Conservation (phyloP, 1,140 invertebrate species). For the Anastrepha obliqua region DNA sequence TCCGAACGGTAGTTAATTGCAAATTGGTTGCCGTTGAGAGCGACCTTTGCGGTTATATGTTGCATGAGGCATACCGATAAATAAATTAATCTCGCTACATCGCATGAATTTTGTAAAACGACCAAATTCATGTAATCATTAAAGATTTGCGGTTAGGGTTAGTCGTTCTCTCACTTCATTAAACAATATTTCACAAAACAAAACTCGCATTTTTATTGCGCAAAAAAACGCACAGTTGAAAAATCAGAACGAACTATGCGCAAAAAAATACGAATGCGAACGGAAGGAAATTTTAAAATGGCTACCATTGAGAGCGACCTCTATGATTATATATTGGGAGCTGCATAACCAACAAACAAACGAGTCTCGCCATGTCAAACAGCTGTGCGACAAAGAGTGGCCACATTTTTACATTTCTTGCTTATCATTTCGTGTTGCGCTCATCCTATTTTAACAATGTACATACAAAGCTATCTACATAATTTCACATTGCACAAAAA, state of each 20-base stretch:
- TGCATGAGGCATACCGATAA: background rate
- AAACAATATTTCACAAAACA: no score
- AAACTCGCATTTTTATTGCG: no score
- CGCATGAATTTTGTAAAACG: background rate
- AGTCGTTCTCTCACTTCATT: no score
- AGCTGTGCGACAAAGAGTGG: background rate
- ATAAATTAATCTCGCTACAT: no score
- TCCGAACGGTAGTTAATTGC: background rate
- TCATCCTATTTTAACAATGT: background rate
- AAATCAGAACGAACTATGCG: no score
- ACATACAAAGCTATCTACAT: no score
- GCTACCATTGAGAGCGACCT: background rate
- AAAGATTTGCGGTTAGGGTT: no score
- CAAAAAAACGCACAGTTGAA: no score
- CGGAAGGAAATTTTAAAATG: background rate
- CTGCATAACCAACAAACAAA: background rate
- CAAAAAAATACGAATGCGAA: no score
- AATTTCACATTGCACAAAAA: no score
- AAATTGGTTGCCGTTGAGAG: background rate
- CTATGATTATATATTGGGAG: background rate
- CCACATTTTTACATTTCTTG: background rate
- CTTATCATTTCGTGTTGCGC: background rate
- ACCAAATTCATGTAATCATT: background rate
- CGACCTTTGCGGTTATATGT: background rate
- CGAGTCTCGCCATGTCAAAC: background rate